Base-by-base conservation (phyloP, 2,113 vertebrate genomes). In the Syngnathus scovelli region DNA sequence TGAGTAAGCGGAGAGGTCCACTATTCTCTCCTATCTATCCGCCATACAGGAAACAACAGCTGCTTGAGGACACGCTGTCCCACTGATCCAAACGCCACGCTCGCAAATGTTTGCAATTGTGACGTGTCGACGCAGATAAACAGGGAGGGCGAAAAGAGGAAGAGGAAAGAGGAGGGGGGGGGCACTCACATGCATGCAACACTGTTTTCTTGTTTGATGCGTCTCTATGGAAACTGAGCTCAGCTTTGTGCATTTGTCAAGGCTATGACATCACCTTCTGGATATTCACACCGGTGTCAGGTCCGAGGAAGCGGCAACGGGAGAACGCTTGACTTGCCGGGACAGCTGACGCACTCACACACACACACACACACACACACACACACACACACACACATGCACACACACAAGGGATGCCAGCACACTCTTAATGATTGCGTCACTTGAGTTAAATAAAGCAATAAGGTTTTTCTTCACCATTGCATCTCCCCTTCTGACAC, bases 191-290 rank as follows among this genome's bases (percentile, higher is more conserved):
- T n/a, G 23, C 74, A 60, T 49, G 68, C 66, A 33, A 38, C 76
- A 23, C 51, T 84, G 80, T 85, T 85, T 81, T 83, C 73, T 77
- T 84, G 81, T 89, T 86, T 84, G 75, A 86, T 67, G 61, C 44
- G 78, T 89, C 85, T 85, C 84, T 78, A 72, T 87, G 86, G 88
- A 84, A 86, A 88, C 83, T 58, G 76, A 81, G 72, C 78, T 69
- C 59, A 74, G 72, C 78, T 86, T 85, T 85, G 85, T 84, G 78
- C 62, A 18, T 49, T 41, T 37, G 68, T 51, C 83, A 69, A 84
- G 70, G 76, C 7, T 72, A 70, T 89, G 84, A 90, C 86, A 88
- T 90, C 86, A 90, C 83, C 75, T 62, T 64, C 76, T 79, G 72
- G 76, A 83, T 86, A 88, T 87, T 87, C 78, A 85, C 78, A 82